phyloP scores from a whole-genome alignment of 2,113 vertebrate genomes.

The Meriones unguiculatus region DNA sequence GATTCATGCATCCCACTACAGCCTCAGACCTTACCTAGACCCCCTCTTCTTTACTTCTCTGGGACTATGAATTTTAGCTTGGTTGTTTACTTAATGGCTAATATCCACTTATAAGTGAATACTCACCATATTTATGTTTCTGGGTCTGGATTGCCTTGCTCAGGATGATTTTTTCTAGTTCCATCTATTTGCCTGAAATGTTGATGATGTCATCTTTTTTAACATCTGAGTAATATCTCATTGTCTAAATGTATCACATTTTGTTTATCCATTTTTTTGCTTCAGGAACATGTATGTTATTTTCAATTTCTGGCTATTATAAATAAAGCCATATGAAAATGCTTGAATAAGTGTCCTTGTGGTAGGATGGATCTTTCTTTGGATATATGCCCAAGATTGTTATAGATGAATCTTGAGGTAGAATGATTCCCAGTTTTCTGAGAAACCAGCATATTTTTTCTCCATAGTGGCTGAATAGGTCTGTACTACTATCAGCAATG shows the following conservation, averaged over 20 bases:
- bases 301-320: background rate
- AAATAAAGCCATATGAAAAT: background rate
- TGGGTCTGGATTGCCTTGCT: background rate
- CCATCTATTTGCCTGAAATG: background rate
- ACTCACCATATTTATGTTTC: background rate
- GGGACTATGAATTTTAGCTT: background rate
- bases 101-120: background rate
- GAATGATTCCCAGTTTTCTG: background rate
- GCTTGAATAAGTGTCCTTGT: background rate
- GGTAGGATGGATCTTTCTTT: too few relatives aligned
- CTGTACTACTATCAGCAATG: background rate
- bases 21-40: background rate
- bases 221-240: background rate
- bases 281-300: background rate
- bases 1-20: background rate
- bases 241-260: background rate
- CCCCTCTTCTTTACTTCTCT: background rate
- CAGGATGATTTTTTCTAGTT: background rate
- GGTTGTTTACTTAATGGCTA: background rate
- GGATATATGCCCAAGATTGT: too few relatives aligned
- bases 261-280: background rate
- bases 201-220: background rate
- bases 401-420: background rate
- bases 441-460: background rate
- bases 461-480: background rate